A percentile compares a stretch with the other conserved stretches of the same genome.
Evolutionary conservation across 2,113 vertebrate species (phyloP).

Genomic region (Bostrychus sinensis): DNA sequence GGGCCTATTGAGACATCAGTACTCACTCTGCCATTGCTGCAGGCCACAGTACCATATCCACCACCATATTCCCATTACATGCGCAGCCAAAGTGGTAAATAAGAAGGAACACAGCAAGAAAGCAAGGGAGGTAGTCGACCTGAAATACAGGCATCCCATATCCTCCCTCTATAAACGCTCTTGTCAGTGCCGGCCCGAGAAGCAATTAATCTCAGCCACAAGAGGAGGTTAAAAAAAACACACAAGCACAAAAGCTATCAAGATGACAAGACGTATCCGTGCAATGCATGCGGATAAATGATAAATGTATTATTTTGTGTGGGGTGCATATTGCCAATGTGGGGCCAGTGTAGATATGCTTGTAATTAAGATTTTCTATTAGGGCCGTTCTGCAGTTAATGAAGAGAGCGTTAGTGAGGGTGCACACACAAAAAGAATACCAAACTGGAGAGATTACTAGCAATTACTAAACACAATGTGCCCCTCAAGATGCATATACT

Average conservation of each 20-base stretch:
- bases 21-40: conserved; percentile 31
- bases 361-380: conserved; percentile 69
- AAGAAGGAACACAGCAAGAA: conserved; percentile 33
- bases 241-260: conserved; percentile 73
- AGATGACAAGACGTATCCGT: conserved; percentile 71
- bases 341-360: conserved; percentile 38
- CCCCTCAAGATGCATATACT: background rate
- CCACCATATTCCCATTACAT: conserved; percentile 46
- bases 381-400: conserved; percentile 45
- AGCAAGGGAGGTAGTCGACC: conserved; percentile 29
- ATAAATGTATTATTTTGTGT: conserved; percentile 65
- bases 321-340: conserved; percentile 46
- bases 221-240: conserved; percentile 54
- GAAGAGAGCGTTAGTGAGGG: conserved; percentile 12
- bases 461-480: conserved; percentile 16
- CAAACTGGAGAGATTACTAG: conserved; percentile 19
- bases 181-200: conserved; percentile 64
- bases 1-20: conserved; percentile 54
- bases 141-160: conserved; percentile 63
- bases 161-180: conserved; percentile 72
- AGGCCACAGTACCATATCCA: conserved; percentile 34
- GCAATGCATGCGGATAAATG: conserved; percentile 68
- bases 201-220: conserved; percentile 75
- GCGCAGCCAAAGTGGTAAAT: conserved; percentile 42
- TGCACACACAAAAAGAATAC: background rate